Percentiles rank a stretch among this genome's conserved stretches.
Conservation (phyloP, 2,797 vertebrate genomes). For the Pangasius macronema region DNA sequence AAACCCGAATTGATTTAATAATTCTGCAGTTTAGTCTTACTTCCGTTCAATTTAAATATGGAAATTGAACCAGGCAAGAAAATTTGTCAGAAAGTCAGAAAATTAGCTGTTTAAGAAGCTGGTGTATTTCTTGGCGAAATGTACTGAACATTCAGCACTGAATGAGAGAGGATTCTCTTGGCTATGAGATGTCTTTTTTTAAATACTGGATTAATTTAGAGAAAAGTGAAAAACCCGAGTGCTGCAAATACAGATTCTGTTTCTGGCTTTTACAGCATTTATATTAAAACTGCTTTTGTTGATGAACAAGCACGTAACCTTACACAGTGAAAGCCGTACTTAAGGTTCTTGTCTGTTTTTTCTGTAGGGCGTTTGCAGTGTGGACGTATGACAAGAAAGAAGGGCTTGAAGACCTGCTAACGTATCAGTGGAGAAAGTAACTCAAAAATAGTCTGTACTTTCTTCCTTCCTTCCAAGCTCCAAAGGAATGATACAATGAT, state of each 20-base stretch:
- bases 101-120: not conserved
- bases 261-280: not conserved
- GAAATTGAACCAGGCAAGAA: not conserved
- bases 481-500: slow-evolving; percentile 43
- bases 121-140: not conserved
- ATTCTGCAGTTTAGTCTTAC: not conserved
- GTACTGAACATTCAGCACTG: not conserved
- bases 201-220: not conserved
- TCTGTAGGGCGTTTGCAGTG: slow-evolving; percentile 43
- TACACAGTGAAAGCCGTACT: slow-evolving; percentile 16
- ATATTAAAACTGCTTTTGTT: not conserved
- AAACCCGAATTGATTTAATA: not conserved
- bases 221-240: not conserved
- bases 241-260: not conserved
- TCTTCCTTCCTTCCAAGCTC: slow-evolving; percentile 20
- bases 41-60: not conserved
- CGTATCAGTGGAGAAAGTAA: slow-evolving; percentile 23
- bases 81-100: not conserved
- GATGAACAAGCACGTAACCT: not conserved
- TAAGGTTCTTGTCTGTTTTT: slow-evolving; percentile 39
- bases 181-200: not conserved
- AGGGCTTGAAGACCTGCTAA: slow-evolving; percentile 37
- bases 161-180: not conserved
- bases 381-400: slow-evolving; percentile 32
- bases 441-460: slow-evolving; percentile 19